phyloP scores from a whole-genome alignment of 2,113 vertebrate genomes.

The Loxodonta africana region DNA sequence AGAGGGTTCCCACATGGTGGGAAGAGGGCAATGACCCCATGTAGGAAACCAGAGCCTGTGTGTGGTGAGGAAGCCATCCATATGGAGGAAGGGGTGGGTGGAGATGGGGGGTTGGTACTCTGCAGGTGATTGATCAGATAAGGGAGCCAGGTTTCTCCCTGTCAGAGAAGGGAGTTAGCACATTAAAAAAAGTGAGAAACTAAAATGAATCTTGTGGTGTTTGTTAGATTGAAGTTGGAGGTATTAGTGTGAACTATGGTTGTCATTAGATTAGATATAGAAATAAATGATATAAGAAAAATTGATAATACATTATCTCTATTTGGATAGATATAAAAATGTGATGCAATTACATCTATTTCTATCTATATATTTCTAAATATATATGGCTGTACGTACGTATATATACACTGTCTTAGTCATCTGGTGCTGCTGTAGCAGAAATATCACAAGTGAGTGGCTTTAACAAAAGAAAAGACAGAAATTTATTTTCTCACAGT shows the following conservation, averaged over 20 bases:
- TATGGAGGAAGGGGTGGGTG: background rate
- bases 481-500: too few relatives aligned
- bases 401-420: too few relatives aligned
- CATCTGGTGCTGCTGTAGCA: too few relatives aligned
- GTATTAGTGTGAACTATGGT: background rate
- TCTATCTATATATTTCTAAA: background rate
- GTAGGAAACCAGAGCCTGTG: background rate
- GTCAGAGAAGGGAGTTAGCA: background rate
- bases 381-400: background rate
- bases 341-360: background rate
- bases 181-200: background rate
- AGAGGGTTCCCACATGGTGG: background rate
- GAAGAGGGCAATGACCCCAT: too few relatives aligned
- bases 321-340: background rate
- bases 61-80: background rate
- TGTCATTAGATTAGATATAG: background rate
- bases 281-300: background rate
- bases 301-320: background rate
- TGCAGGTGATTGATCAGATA: background rate
- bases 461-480: too few relatives aligned
- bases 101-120: background rate
- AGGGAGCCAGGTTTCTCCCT: background rate
- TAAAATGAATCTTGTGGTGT: background rate
- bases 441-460: too few relatives aligned
- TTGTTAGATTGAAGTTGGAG: conserved; percentile 15